phyloP scores from a whole-genome alignment of 2,113 vertebrate genomes.

The Lipotes vexillifer region DNA sequence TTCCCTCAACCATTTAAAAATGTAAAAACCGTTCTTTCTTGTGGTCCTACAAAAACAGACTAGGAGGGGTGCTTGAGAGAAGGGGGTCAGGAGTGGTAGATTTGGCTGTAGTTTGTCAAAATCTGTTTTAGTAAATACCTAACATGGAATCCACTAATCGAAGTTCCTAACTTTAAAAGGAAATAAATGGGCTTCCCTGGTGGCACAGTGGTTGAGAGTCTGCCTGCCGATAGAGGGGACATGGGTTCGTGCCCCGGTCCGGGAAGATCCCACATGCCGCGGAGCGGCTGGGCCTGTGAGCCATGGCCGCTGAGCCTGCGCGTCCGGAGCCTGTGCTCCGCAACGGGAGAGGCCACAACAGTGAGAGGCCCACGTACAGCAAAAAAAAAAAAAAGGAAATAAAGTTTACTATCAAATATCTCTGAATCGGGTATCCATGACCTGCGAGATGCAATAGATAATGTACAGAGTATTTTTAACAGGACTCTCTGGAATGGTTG shows the following conservation, averaged over 20 bases:
- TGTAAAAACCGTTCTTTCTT: slow-evolving; percentile 11
- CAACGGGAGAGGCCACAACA: too few relatives aligned
- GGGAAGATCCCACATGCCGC: too few relatives aligned
- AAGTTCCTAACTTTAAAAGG: background rate
- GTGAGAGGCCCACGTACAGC: too few relatives aligned
- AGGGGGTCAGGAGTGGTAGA: background rate
- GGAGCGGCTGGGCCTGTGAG: too few relatives aligned
- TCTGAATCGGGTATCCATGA: background rate
- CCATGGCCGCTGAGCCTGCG: too few relatives aligned
- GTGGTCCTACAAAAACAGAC: background rate
- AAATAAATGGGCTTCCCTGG: background rate
- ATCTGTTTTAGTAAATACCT: background rate
- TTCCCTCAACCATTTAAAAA: background rate
- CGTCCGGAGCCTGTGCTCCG: too few relatives aligned
- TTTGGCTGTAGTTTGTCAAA: background rate
- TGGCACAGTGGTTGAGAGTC: too few relatives aligned
- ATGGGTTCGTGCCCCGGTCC: too few relatives aligned
- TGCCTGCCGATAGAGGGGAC: too few relatives aligned
- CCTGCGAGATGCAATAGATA: background rate
- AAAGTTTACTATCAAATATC: background rate
- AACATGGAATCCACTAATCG: background rate
- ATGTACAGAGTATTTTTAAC: background rate
- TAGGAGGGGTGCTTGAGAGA: background rate
- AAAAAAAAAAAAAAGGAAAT: background rate
- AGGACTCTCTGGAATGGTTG: background rate